Evolutionary conservation across 2,888 invertebrate species (phyloP), one percentile per base, ranked within the genome.

Genomic region (Tineola bisselliella): DNA sequence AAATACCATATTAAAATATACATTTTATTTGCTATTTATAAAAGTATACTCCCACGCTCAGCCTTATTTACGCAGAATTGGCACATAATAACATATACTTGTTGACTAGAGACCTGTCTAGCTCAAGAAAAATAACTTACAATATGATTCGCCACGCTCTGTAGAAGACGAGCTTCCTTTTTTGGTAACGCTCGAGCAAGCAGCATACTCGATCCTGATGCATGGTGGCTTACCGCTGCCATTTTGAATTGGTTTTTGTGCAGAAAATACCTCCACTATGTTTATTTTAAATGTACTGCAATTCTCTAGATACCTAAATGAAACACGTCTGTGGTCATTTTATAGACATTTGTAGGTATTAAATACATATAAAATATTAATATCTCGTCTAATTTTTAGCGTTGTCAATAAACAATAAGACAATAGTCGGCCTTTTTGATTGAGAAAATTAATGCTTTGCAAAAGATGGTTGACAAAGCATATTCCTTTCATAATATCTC

Each of bases 121-220:
- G 38, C 38, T 38, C 11, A 38, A n/a, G 38, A 38, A 38, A 38
- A 38, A 38, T 38, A 10, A 38, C 38, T 25, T 1, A 38, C 38
- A 38, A 38, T 38, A 12, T 38, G 38, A 38, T 38, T 38, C 17
- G 17, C 48, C 15, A 48, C 48, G 48, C 13, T 15, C 4, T 54
- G 17, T 5, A 17, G 17, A 54, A 25, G 17, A 25, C 54, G 25
- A 54, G 19, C 25, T 54, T 54, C 54, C 54, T 54, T 54, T 54
- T 54, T 54, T 25, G 54, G 54, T 54, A 54, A 48, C 48, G 15
- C 48, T 48, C 17, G 54, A 54, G 25, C 54, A 48, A 48, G 48
- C 48, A 48, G n/a, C 48, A 48, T 17, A 17, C 48, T 48, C n/a
- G 38, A 6, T 6, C n/a, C 15, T 18, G 19, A 54, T 25, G 12